Base-by-base conservation (phyloP, 2,888 invertebrate genomes). In the Polyploca ridens region DNA sequence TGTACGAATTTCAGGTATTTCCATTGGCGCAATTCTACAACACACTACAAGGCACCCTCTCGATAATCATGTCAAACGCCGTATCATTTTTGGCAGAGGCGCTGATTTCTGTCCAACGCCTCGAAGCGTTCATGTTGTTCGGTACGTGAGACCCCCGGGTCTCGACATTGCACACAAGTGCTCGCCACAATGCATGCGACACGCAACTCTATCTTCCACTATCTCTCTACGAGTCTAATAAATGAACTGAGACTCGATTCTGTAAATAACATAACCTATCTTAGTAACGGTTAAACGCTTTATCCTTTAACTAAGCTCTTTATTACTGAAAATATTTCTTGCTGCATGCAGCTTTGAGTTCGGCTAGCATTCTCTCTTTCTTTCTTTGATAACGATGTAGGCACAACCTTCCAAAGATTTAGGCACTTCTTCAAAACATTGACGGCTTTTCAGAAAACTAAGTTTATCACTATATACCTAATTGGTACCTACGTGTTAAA, bases 21-120 rank as follows among this genome's bases (percentile, higher is more conserved):
- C 95, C 95, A 69, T 83, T 95, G 90, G 96, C 95, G 72, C 95
- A 95, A 86, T 96, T 95, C 90, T 96, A 91, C 88, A 95, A 96
- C 84, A 94, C 95, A 49, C 90, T 96, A n/a, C 95, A 95, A 89
- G 91, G 93, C 65, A 95, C 95, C 2, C 92, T 95, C 77, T 95
- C 96, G 64, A 95, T 95, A 78, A 94, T 94, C 66, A 95, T 95
- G 92, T 96, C 94, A 65, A 92, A 93, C 77, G 96, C 94, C 46
- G 90, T 96, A 8, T 94, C 95, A 33, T 90, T 94, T 78, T 90
- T 95, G 71, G 95, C 96, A 10, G 96, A 96, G 84, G 95, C 95
- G 64, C 85, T 94, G 70, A 95, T 96, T 54, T 95, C 96, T 38
- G 91, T 96, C 60, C 94, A 94, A 76, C 91, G 96, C 68, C 91